A percentile compares a stretch with the other conserved stretches of the same genome.
Conservation (phyloP, 2,113 vertebrate species). For the Pitta sordida region DNA sequence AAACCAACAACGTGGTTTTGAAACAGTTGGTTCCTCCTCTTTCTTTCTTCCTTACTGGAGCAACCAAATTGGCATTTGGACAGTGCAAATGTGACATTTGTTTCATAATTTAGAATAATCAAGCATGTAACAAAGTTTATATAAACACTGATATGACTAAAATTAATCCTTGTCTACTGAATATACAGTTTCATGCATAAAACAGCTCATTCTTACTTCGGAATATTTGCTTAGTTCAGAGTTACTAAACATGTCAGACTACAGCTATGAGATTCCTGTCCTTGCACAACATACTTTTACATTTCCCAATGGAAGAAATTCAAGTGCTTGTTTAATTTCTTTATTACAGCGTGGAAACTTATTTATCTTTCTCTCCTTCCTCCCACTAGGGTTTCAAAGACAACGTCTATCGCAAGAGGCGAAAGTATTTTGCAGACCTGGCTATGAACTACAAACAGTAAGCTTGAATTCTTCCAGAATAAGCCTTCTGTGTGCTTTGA, state of each 20-base stretch:
- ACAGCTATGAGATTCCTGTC: neutral
- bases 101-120: neutral
- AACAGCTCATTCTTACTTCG: neutral
- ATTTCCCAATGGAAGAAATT: neutral
- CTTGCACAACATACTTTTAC: neutral
- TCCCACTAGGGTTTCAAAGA: constrained; percentile 92
- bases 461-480: constrained; percentile 51
- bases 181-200: neutral
- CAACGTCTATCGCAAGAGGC: constrained; percentile 92
- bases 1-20: neutral
- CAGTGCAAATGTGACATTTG: neutral
- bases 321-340: neutral
- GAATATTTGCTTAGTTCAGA: neutral
- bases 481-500: neutral
- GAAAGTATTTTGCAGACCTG: constrained; percentile 96
- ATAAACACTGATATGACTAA: neutral
- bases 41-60: neutral
- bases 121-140: neutral
- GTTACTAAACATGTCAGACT: neutral
- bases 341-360: neutral
- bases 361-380: neutral
- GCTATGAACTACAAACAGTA: constrained; percentile 94
- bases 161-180: neutral
- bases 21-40: neutral
- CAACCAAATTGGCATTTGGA: neutral